These are phyloP conservation scores for Geotrupes spiniger DNA, from an alignment of 2,888 invertebrate species.

Conservation along the genomic window DNA sequence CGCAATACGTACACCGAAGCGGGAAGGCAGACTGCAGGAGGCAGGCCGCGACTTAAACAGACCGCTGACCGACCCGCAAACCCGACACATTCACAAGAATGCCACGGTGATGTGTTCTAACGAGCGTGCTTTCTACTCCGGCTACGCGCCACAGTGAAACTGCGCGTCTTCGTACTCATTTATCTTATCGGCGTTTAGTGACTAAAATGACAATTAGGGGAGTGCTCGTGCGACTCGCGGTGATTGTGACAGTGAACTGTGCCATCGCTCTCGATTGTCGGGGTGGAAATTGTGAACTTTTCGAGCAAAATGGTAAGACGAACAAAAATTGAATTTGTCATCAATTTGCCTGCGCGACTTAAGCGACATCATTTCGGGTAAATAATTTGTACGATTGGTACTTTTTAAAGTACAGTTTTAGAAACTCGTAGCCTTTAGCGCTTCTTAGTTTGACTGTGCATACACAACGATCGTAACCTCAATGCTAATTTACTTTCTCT, in stretches of 20 bases:
- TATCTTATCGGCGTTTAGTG: background rate
- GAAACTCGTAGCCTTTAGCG: no score
- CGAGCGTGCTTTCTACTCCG: constrained; percentile 17
- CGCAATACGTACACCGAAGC: constrained; percentile 31
- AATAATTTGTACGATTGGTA: no score
- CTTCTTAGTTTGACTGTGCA: no score
- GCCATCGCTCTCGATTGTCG: constrained; percentile 24
- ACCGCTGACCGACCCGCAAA: constrained; percentile 32
- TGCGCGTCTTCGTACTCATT: background rate
- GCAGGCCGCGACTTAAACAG: constrained; percentile 20
- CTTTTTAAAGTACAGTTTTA: no score
- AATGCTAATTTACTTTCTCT: no score
- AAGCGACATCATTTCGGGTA: no score
- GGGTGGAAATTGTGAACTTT: constrained; percentile 14
- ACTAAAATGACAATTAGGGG: background rate
- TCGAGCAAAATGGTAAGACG: constrained; percentile 15
- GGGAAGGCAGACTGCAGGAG: constrained; percentile 33
- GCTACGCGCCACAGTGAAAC: constrained; percentile 12
- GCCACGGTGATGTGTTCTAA: constrained; percentile 33
- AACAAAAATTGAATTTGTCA: no score
- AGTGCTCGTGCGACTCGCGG: background rate
- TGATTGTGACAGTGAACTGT: constrained; percentile 20
- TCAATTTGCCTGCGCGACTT: no score
- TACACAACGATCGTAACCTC: no score
- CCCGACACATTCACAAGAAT: constrained; percentile 32